Percentiles rank a stretch among this genome's conserved stretches.
These are phyloP conservation scores for Amphiprion ocellaris DNA, from an alignment of 2,113 vertebrate genomes.

Conservation along the genomic window DNA sequence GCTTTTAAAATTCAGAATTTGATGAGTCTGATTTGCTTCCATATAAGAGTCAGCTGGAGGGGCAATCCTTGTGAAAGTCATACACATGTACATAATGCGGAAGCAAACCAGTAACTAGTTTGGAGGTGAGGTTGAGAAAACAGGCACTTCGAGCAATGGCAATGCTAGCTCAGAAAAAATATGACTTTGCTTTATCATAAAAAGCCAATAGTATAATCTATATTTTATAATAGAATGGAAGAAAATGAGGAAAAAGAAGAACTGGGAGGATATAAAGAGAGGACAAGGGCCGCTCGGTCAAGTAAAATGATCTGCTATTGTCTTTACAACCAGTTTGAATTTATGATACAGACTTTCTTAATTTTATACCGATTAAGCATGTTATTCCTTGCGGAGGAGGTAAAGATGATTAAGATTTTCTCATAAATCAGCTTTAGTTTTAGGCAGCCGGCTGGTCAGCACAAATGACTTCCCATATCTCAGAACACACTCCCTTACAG, in stretches of 20 bases:
- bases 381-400: conserved; percentile 37
- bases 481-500: neutral
- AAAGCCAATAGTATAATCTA: no score
- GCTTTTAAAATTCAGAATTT: no score
- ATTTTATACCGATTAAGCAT: conserved; percentile 38
- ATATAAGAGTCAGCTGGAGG: no score
- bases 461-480: conserved; percentile 9
- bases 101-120: no score
- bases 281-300: neutral
- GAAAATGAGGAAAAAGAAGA: neutral
- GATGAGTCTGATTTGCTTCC: no score
- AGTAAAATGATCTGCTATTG: conserved; percentile 23
- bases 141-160: no score
- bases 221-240: no score
- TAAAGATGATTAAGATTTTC: conserved; percentile 35
- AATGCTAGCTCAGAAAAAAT: no score
- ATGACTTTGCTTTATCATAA: neutral
- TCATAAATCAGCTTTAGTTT: conserved; percentile 18
- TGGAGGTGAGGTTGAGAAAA: no score
- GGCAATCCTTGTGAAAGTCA: no score
- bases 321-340: conserved; percentile 18
- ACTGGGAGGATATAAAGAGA: neutral
- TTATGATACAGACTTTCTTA: conserved; percentile 28
- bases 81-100: no score
- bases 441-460: conserved; percentile 16